These are phyloP conservation scores for Leptopilina boulardi DNA, from an alignment of 1,140 invertebrate genomes.

Conservation along the genomic window DNA sequence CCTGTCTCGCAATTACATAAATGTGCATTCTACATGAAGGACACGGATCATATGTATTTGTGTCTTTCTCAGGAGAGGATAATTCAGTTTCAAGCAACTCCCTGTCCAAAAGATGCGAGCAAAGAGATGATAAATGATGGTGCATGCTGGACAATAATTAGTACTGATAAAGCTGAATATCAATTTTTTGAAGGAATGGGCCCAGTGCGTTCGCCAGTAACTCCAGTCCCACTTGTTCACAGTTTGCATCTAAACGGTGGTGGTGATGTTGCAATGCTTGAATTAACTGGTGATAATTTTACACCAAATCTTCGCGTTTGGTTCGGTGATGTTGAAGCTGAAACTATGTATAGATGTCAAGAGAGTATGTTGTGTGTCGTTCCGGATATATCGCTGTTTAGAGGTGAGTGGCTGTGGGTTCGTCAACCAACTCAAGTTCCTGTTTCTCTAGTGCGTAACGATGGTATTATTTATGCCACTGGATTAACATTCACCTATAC, in stretches of 20 bases:
- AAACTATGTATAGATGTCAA: conserved; percentile 98
- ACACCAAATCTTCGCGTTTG: conserved; percentile 97
- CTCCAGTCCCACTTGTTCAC: conserved; percentile 96
- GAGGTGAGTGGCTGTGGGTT: conserved; percentile 97
- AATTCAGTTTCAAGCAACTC: conserved; percentile 99
- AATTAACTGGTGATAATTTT: conserved; percentile 98
- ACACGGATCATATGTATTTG: conserved; percentile 99
- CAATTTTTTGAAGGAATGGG: conserved; percentile 99
- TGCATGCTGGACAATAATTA: conserved; percentile 99
- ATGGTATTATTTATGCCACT: conserved; percentile 99
- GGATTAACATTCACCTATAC: conserved; percentile 99
- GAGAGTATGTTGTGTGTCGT: conserved; percentile 98
- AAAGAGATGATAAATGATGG: conserved; percentile 99
- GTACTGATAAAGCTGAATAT: conserved; percentile 99
- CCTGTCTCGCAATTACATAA: conserved; percentile 99
- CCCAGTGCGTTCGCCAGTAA: conserved; percentile 94
- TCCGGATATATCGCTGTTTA: conserved; percentile 96
- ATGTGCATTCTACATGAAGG: conserved; percentile 99
- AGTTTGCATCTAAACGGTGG: conserved; percentile 97
- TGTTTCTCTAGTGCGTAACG: conserved; percentile 95
- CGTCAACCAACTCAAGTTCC: conserved; percentile 94
- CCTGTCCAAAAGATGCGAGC: conserved; percentile 97
- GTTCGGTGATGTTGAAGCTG: conserved; percentile 99
- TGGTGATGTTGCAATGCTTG: conserved; percentile 98
- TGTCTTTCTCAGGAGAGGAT: conserved; percentile 99